A percentile compares a stretch with the other conserved stretches of the same genome.
Conservation (phyloP, 2,797 vertebrate genomes). For the Ptychobarbus kaznakovi region DNA sequence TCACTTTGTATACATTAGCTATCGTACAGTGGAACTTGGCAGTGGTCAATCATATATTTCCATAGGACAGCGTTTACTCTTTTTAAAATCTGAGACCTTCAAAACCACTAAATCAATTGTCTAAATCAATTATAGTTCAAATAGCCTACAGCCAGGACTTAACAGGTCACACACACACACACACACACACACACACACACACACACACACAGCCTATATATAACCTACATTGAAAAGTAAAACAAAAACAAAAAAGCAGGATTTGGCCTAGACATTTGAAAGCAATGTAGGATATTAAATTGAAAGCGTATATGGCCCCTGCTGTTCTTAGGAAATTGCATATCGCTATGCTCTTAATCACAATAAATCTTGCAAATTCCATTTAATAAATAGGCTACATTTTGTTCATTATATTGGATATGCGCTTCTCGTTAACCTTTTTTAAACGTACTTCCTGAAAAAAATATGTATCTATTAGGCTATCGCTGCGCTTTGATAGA, state of each 20-base stretch:
- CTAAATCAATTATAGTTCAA: not conserved
- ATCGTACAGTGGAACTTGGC: not conserved
- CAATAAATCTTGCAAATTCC: not conserved
- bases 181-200: not conserved
- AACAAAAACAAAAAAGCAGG: not conserved
- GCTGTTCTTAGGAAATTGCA: not conserved
- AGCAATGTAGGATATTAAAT: not conserved
- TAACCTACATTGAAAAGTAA: not conserved
- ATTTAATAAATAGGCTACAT: not conserved
- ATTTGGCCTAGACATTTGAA: not conserved
- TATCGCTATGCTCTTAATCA: not conserved
- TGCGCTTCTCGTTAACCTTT: slow-evolving; percentile 9
- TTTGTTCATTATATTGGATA: not conserved
- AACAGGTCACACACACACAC: not conserved
- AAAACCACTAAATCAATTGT: not conserved
- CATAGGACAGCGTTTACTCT: not conserved
- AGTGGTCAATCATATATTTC: too few relatives aligned
- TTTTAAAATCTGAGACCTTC: not conserved
- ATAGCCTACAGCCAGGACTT: not conserved
- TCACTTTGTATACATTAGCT: not conserved
- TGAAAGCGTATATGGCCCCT: not conserved
- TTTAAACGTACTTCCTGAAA: not conserved
- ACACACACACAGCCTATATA: not conserved
- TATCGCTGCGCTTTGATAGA: not conserved
- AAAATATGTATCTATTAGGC: not conserved